Conservation (phyloP, 2,797 vertebrate genomes). For the Bovichtus diacanthus region DNA sequence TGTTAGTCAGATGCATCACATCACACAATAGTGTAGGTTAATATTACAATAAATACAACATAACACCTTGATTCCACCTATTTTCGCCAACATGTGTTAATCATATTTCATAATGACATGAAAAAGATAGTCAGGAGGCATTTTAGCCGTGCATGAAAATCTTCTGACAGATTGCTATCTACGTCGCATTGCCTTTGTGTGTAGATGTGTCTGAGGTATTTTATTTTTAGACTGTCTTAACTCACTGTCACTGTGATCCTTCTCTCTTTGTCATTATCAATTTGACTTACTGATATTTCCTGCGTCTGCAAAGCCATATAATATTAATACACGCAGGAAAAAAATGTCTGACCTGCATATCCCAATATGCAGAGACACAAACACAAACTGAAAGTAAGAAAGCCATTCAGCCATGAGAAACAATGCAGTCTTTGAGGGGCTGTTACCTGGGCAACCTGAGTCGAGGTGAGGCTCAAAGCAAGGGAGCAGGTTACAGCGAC, state of each 20-base stretch:
- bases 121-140: constrained; percentile 15
- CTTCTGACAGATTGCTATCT: constrained; percentile 50
- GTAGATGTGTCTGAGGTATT: constrained; percentile 62
- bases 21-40: constrained; percentile 30
- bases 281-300: constrained; percentile 62
- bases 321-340: constrained; percentile 45
- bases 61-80: constrained; percentile 19
- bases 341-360: constrained; percentile 56
- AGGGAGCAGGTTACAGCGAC: constrained; percentile 71
- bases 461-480: constrained; percentile 82
- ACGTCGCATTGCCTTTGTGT: constrained; percentile 41
- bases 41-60: constrained; percentile 31
- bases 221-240: constrained; percentile 73
- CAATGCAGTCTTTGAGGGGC: constrained; percentile 82
- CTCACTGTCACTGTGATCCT: constrained; percentile 46
- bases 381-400: constrained; percentile 62
- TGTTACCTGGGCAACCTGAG: constrained; percentile 87
- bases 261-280: constrained; percentile 63
- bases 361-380: constrained; percentile 51
- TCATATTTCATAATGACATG: constrained; percentile 13
- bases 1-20: constrained; percentile 44
- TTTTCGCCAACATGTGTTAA: constrained; percentile 21
- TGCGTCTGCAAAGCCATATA: constrained; percentile 45
- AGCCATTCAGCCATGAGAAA: constrained; percentile 82
- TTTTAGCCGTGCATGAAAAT: constrained; percentile 40